Evolutionary conservation across 2,888 invertebrate species (phyloP).

Genomic region (Dorcus parallelipipedus): DNA sequence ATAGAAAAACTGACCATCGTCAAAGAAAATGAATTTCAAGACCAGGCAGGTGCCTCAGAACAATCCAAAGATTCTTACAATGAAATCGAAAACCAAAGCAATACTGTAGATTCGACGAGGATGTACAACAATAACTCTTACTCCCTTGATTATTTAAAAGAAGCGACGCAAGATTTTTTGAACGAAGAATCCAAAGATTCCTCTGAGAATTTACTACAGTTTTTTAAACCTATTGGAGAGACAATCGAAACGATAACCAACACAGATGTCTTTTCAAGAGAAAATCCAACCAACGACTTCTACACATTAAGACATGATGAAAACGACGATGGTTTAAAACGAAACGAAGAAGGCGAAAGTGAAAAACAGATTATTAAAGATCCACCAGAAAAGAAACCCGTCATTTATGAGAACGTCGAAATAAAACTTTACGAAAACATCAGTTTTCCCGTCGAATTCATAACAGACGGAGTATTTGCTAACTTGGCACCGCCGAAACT

Average conservation of each 20-base stretch:
- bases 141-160: slow-evolving; percentile 28
- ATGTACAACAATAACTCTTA: slow-evolving; percentile 11
- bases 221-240: slow-evolving; percentile 9
- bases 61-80: slow-evolving; percentile 18
- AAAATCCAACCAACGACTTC: not conserved
- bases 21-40: slow-evolving; percentile 26
- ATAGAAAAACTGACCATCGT: slow-evolving; percentile 37
- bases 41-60: slow-evolving; percentile 1
- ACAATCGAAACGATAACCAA: not conserved
- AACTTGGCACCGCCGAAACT: slow-evolving; percentile 37
- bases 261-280: not conserved
- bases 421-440: slow-evolving; percentile 42
- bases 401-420: slow-evolving; percentile 51
- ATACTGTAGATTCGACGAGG: slow-evolving; percentile 11
- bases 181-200: slow-evolving; percentile 49
- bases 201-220: slow-evolving; percentile 23
- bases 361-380: too few relatives aligned
- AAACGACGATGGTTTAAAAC: too few relatives aligned
- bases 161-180: slow-evolving; percentile 46
- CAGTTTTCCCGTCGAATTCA: slow-evolving; percentile 37
- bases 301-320: not conserved
- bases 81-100: slow-evolving; percentile 16
- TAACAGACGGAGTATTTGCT: slow-evolving; percentile 46
- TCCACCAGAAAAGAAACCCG: slow-evolving; percentile 39
- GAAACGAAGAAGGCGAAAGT: too few relatives aligned